phyloP scores from a whole-genome alignment of 1,140 invertebrate species.

The Hesperophylax magnus region DNA sequence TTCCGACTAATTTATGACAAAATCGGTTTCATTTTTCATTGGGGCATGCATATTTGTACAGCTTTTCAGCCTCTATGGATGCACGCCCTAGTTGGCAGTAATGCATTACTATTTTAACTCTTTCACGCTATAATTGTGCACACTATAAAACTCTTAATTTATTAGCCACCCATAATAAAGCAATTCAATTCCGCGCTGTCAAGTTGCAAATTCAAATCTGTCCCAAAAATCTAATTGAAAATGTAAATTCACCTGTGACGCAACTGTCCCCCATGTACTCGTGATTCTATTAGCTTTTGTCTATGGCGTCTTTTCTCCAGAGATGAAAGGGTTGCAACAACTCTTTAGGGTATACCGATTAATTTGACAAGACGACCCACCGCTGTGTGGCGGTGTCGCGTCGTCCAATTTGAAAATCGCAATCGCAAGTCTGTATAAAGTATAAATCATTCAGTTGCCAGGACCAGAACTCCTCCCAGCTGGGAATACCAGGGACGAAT shows the following conservation, averaged over 20 bases:
- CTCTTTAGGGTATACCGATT: constrained; percentile 45
- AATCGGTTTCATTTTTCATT: no score
- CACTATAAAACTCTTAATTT: no score
- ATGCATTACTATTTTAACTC: no score
- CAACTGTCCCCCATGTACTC: constrained; percentile 30
- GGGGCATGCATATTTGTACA: no score
- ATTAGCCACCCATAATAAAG: not conserved
- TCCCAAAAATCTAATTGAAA: constrained; percentile 54
- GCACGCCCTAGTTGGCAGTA: no score
- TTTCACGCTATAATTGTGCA: no score
- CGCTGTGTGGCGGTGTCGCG: constrained; percentile 8
- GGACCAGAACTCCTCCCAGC: not conserved
- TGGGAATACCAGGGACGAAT: constrained; percentile 8
- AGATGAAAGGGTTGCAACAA: constrained; percentile 50
- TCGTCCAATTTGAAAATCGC: constrained; percentile 39
- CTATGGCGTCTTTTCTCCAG: constrained; percentile 1
- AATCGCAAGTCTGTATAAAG: not conserved
- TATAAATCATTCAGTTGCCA: constrained; percentile 32
- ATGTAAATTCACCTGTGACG: constrained; percentile 57
- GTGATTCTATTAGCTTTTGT: constrained; percentile 33
- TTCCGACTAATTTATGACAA: no score
- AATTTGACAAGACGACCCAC: constrained; percentile 40
- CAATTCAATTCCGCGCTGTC: not conserved
- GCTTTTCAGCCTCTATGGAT: no score
- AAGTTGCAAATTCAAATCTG: constrained; percentile 51